Evolutionary conservation across 2,888 invertebrate genomes (phyloP), one percentile per base, ranked within the genome.

Genomic region (Trachelus troglodyta): DNA sequence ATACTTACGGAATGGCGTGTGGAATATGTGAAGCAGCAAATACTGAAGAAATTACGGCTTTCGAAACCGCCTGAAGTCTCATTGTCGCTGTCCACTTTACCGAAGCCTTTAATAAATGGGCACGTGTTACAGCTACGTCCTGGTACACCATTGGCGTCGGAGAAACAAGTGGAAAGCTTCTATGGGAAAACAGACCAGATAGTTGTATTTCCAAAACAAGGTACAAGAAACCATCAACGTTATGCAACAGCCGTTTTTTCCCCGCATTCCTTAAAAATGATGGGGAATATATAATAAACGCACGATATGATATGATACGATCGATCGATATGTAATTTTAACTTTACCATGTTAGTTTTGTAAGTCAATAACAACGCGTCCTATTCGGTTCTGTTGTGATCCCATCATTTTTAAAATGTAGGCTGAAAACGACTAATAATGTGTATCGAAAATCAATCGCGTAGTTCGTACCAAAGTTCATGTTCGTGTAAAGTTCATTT

Each of bases 171-270:
- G 1, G 97, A 97, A 85, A 96, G 96, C 86, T 97, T 96, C 85
- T 97, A 96, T 86, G 97, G 96, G 35, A 94, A 96, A 87, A 97
- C 96, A 15, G 96, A 96, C 82, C 96, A 96, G 92, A 96, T 96
- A 85, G 96, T 97, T 75, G 94, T 97, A 73, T 96, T 97, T 85
- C 95, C 96, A 0, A 95, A 95, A 87, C 94, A 96, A 94, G 96
- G 96, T 96, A 56, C 23, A 56, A 15, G 56, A 56, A 56, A 56
- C 2, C 23, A 56, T 56, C 56, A 23, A 23, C 23, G 56, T 56
- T 56, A 6, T 23, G 9, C 56, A 9, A 37, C 80, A 83, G 82
- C 75, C 12, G 33, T 15, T 77, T n/a, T 76, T 6, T 33, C 56
- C 73, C n/a, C 6, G 23, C 4, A 73, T 34, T 56, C 74, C 40